Percentiles rank a stretch among this genome's conserved stretches.
phyloP scores from a whole-genome alignment of 2,797 vertebrate genomes.

The Graptemys geographica region DNA sequence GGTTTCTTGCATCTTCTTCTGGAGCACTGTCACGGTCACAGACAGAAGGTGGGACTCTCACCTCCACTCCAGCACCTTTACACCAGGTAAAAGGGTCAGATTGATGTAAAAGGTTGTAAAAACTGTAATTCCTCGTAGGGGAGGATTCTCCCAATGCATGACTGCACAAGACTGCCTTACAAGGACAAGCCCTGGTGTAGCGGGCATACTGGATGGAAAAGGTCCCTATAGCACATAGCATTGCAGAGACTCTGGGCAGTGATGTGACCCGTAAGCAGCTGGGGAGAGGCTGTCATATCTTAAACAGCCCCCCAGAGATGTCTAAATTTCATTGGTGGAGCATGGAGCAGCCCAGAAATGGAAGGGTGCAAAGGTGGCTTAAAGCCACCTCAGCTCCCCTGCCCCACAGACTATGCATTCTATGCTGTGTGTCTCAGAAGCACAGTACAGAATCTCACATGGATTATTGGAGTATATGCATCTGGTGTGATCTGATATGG shows the following conservation, averaged over 20 bases:
- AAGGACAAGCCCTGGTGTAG: neutral
- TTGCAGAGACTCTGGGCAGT: neutral
- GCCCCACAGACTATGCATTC: neutral
- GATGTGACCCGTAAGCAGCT: neutral
- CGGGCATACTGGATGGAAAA: neutral
- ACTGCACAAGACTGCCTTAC: neutral
- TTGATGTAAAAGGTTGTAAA: neutral
- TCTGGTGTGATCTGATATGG: accelerated
- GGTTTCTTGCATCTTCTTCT: neutral
- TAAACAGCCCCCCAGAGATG: neutral
- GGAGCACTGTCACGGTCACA: neutral
- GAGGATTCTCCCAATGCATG: neutral
- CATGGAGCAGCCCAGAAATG: neutral
- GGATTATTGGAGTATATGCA: neutral
- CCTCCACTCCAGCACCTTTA: neutral
- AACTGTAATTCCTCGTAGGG: neutral
- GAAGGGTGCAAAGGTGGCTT: neutral
- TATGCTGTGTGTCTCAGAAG: neutral
- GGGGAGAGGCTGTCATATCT: neutral
- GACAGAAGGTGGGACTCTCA: neutral
- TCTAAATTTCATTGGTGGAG: neutral
- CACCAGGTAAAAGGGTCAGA: neutral
- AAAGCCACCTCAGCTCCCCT: neutral
- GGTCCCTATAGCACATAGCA: neutral
- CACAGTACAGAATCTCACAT: neutral